Evolutionary conservation across 2,888 invertebrate species (phyloP).

Genomic region (Polydrusus pterygomalis): DNA sequence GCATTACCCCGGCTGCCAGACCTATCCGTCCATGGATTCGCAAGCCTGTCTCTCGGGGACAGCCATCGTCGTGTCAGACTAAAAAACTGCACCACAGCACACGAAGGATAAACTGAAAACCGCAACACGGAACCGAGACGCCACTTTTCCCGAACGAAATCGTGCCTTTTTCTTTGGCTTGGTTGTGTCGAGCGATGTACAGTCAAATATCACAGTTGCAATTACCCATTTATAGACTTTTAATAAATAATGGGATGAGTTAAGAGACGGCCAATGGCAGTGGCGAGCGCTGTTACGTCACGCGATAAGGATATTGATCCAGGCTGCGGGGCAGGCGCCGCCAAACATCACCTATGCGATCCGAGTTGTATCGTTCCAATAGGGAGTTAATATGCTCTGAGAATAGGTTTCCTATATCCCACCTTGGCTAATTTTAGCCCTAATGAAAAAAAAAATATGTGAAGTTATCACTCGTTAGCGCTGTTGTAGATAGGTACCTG

Average conservation of each 20-base stretch:
- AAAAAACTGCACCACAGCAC: constrained; percentile 51
- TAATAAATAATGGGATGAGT: constrained; percentile 77
- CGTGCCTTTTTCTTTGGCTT: constrained; percentile 59
- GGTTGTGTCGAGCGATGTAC: constrained; percentile 66
- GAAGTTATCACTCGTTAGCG: too few species aligned
- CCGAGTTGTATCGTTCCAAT: constrained; percentile 41
- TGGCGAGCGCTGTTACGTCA: constrained; percentile 74
- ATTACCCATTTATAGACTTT: constrained; percentile 73
- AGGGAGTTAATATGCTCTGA: constrained; percentile 20
- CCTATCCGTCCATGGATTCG: constrained; percentile 44
- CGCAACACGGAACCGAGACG: constrained; percentile 40
- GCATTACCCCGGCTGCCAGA: constrained; percentile 61
- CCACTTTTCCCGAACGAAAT: constrained; percentile 46
- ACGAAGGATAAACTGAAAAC: constrained; percentile 8
- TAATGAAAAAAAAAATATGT: too few species aligned
- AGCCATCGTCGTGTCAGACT: constrained; percentile 39
- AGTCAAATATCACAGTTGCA: constrained; percentile 70
- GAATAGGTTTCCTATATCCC: background rate
- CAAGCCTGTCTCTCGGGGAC: constrained; percentile 31
- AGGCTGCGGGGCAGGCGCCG: constrained; percentile 63
- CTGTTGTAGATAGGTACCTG: too few species aligned
- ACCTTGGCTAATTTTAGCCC: background rate
- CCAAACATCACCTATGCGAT: constrained; percentile 33
- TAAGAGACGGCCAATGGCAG: constrained; percentile 73
- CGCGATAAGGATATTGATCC: constrained; percentile 74